A percentile compares a stretch with the other conserved stretches of the same genome.
Evolutionary conservation across 1,140 invertebrate genomes (phyloP).

Genomic region (Ooceraea biroi): DNA sequence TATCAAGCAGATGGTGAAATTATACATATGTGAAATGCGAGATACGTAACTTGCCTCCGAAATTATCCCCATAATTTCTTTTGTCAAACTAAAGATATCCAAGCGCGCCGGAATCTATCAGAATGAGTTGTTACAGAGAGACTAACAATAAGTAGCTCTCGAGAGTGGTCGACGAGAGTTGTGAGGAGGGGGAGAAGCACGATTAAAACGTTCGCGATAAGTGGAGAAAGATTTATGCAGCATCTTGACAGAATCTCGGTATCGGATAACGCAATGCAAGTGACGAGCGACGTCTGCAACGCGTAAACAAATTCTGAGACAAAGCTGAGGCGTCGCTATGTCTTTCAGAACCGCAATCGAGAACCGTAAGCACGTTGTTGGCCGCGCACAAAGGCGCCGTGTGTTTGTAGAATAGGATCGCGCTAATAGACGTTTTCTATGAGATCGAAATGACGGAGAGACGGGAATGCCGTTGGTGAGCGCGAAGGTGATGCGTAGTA

Average conservation of each 20-base stretch:
- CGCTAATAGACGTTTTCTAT: constrained; percentile 63
- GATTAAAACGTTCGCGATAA: constrained; percentile 15
- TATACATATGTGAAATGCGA: too few relatives aligned
- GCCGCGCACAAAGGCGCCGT: constrained; percentile 50
- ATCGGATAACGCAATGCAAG: constrained; percentile 13
- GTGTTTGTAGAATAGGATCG: constrained; percentile 57
- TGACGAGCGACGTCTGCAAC: constrained; percentile 34
- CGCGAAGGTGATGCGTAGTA: constrained; percentile 30
- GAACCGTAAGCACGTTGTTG: constrained; percentile 47
- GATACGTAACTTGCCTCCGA: too few relatives aligned
- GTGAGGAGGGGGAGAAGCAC: background rate
- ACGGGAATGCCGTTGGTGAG: constrained; percentile 30
- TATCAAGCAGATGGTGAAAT: background rate
- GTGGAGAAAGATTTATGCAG: constrained; percentile 13
- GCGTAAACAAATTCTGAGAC: constrained; percentile 42
- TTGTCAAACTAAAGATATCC: too few relatives aligned
- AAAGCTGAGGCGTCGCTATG: background rate
- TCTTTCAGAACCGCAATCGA: constrained; percentile 53
- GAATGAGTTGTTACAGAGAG: background rate
- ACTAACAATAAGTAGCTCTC: too few relatives aligned
- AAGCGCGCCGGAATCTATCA: too few relatives aligned
- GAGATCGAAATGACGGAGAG: constrained; percentile 51
- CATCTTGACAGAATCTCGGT: background rate
- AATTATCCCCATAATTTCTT: too few relatives aligned
- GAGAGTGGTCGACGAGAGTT: too few relatives aligned